Percentiles rank a stretch among this genome's conserved stretches.
phyloP scores from a whole-genome alignment of 1,140 invertebrate genomes.

The Drosophila biarmipes region DNA sequence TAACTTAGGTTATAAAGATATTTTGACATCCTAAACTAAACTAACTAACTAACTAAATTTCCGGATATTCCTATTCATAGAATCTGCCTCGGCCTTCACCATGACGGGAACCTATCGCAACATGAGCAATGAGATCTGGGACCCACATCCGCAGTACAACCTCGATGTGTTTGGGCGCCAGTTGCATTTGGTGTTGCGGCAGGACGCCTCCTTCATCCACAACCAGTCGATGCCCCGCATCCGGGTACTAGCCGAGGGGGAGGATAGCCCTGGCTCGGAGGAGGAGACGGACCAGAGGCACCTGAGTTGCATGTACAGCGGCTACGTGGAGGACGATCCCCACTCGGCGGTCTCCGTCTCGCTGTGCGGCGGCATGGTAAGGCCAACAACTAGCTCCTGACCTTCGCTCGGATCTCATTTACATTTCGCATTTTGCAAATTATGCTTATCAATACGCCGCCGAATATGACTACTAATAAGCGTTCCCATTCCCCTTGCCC shows the following conservation, averaged over 20 bases:
- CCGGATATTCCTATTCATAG: constrained; percentile 21
- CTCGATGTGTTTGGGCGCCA: constrained; percentile 87
- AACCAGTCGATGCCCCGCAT: constrained; percentile 86
- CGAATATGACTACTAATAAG: constrained; percentile 76
- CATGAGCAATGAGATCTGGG: constrained; percentile 88
- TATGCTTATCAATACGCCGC: constrained; percentile 72
- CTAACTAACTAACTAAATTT: too few species aligned
- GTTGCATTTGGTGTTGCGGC: constrained; percentile 86
- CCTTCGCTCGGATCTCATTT: constrained; percentile 55
- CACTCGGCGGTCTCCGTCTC: constrained; percentile 88
- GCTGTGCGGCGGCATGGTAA: constrained; percentile 91
- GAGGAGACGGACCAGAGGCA: constrained; percentile 79
- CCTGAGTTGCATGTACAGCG: constrained; percentile 89
- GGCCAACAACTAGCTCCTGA: constrained; percentile 55
- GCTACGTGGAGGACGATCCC: constrained; percentile 88
- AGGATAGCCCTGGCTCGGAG: constrained; percentile 60
- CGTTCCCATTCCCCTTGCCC: not conserved
- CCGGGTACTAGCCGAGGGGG: constrained; percentile 85
- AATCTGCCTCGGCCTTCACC: constrained; percentile 70
- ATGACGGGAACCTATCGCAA: constrained; percentile 87
- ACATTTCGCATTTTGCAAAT: constrained; percentile 64
- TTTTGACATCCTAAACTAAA: too few species aligned
- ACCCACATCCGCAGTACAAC: constrained; percentile 90
- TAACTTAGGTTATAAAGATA: too few species aligned
- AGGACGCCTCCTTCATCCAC: constrained; percentile 86